Evolutionary conservation across 2,797 vertebrate genomes (phyloP), one percentile per base, ranked within the genome.

Genomic region (Eulemur mongoz): DNA sequence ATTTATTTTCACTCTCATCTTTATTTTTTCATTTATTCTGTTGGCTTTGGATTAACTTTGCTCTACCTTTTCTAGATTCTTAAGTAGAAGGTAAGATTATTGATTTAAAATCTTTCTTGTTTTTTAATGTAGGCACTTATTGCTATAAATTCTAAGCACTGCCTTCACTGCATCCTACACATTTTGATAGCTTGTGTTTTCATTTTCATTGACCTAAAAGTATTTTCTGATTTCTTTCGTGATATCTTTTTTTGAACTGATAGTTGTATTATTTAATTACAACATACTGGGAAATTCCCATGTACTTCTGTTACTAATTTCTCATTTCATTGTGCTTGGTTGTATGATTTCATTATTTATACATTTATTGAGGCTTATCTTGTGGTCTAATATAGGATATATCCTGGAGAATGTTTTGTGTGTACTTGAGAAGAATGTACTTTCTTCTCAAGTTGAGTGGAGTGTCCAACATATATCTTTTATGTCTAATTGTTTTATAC

Each of bases 161-260:
- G 9, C 38, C 17, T 59, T 38, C 5, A 27, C 14, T 1, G 0
- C 2, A 52, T 35, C 0, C 7, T 32, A 13, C n/a, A 73, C n/a
- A 30, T 63, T 80, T 30, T 35, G 23, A 12, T n/a, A 43, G 32
- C 7, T 5, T 50, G 1, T 72, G 35, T 25, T 82, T 86, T 79
- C 7, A 57, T 69, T 40, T 59, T 80, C 20, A 45, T 67, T 94
- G 10, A 83, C 1, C 1, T 23, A 1, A 57, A 32, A 67, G 7
- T 32, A 93, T 32, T 45, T 75, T 57, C 9, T 4, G 6, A 15
- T 27, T 14, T 50, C 11, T 22, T 25, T 43, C 52, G 4, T 70
- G n/a, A 22, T 38, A 38, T n/a, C 27, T 35, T 45, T 65, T 65
- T 61, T 18, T 52, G 3, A 75, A 0, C 1, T 1, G 38, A 25